phyloP scores from a whole-genome alignment of 2,888 invertebrate species.

The Netelia melanura region DNA sequence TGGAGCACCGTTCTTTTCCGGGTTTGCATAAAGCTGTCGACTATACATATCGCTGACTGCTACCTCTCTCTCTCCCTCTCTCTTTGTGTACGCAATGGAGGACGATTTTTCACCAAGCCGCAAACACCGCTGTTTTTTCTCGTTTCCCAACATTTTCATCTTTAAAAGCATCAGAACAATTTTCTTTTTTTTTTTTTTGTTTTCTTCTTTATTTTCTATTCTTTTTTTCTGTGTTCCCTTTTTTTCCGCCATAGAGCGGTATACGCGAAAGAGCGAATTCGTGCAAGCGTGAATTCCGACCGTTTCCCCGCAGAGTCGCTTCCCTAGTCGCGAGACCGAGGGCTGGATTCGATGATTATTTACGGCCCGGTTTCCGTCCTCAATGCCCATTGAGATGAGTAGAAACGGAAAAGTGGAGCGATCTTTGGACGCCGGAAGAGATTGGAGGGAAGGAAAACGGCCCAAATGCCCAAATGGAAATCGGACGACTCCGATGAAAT shows the following conservation, averaged over 20 bases:
- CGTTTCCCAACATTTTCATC: constrained; percentile 57
- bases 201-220: constrained; percentile 9
- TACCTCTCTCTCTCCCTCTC: no score
- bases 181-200: constrained; percentile 31
- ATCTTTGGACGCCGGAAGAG: constrained; percentile 31
- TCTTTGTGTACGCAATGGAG: background rate
- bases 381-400: constrained; percentile 60
- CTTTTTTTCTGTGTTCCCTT: constrained; percentile 10
- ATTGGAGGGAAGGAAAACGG: constrained; percentile 21
- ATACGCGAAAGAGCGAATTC: constrained; percentile 44
- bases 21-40: constrained; percentile 61
- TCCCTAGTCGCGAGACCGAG: background rate
- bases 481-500: constrained; percentile 56
- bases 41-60: background rate
- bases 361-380: constrained; percentile 64
- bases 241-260: background rate
- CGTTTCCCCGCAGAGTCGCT: constrained; percentile 1
- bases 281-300: constrained; percentile 14
- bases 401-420: constrained; percentile 49
- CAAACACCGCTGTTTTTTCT: constrained; percentile 52
- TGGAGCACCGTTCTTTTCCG: constrained; percentile 47
- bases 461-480: constrained; percentile 54
- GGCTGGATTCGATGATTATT: constrained; percentile 56
- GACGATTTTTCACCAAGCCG: constrained; percentile 57
- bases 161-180: constrained; percentile 49